Base-by-base conservation (phyloP, 2,888 invertebrate genomes). In the Sialis lutaria region DNA sequence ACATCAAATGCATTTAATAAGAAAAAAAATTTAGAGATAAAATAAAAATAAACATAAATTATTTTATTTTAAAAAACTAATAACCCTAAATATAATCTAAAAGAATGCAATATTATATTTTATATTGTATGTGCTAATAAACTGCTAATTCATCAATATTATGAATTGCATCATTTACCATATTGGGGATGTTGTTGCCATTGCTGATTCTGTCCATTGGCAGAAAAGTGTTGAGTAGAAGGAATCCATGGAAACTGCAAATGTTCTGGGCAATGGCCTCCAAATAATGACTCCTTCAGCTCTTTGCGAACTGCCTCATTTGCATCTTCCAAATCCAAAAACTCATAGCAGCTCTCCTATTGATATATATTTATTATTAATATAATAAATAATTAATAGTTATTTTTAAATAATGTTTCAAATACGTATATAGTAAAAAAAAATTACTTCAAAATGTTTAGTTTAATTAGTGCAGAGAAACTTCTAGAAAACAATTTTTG, bases 251-350 rank as follows among this genome's bases (percentile, higher is more conserved):
- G 67, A 39, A 66, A 56, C 50, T 63, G 56, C 33, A 64, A 60
- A 45, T 54, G 50, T 30, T 50, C 50, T 55, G 55, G 53, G 57
- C 61, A 63, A 57, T 64, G 55, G 61, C 64, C 56, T 55, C 58
- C 64, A 58, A 71, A 71, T 54, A 81, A 67, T 52, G 77, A 76
- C 54, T 73, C 69, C 61, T 75, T 69, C 55, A 80, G 70, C 60
- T 73, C 72, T 62, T 69, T 70, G 57, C 73, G 69, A 63, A 82
- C 82, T 58, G 73, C 73, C 64, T 77, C 78, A 65, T 77, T 78
- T 62, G 80, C 74, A 67, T 76, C 79, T 64, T 74, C 75, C 60
- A 81, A 72, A 72, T 82, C 81, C 68, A 83, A 72, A 71, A 82
- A 83, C 68, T 80, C 75, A 69, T 42, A 42, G 47, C 42, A 33